Evolutionary conservation across 1,140 invertebrate species (phyloP).

Genomic region (Rhynchophorus ferrugineus): DNA sequence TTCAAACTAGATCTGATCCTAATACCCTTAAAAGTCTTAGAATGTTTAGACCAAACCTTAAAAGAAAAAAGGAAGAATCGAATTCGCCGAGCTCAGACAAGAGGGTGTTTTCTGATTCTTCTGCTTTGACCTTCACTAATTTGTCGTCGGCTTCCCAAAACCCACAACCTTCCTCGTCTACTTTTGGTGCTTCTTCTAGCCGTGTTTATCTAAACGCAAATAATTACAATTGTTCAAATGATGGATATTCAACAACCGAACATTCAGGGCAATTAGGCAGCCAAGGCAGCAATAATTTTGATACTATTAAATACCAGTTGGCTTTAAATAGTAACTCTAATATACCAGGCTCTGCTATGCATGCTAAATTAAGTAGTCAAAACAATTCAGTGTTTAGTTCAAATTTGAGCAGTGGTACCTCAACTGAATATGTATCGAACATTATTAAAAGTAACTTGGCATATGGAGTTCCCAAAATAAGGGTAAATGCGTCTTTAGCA

Average conservation of each 20-base stretch:
- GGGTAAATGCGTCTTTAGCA: not conserved
- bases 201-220: not conserved
- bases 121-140: not conserved
- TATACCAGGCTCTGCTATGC: not conserved
- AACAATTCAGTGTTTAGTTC: slow-evolving; percentile 11
- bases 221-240: not conserved
- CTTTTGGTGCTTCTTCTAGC: not conserved
- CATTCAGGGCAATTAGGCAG: not conserved
- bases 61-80: slow-evolving; percentile 20
- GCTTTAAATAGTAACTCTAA: not conserved
- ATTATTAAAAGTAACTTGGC: slow-evolving; percentile 14
- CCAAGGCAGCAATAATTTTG: not conserved
- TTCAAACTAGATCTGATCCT: slow-evolving; percentile 43
- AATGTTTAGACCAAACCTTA: slow-evolving; percentile 45
- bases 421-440: slow-evolving; percentile 12
- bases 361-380: not conserved
- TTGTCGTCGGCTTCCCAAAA: not conserved
- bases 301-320: not conserved
- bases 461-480: slow-evolving; percentile 15
- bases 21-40: slow-evolving; percentile 49
- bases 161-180: not conserved
- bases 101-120: not conserved
- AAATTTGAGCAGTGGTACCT: slow-evolving; percentile 14
- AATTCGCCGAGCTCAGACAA: not conserved
- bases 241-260: too few species aligned